These are phyloP conservation scores for Anguilla rostrata DNA, from an alignment of 2,113 vertebrate species.

Conservation along the genomic window DNA sequence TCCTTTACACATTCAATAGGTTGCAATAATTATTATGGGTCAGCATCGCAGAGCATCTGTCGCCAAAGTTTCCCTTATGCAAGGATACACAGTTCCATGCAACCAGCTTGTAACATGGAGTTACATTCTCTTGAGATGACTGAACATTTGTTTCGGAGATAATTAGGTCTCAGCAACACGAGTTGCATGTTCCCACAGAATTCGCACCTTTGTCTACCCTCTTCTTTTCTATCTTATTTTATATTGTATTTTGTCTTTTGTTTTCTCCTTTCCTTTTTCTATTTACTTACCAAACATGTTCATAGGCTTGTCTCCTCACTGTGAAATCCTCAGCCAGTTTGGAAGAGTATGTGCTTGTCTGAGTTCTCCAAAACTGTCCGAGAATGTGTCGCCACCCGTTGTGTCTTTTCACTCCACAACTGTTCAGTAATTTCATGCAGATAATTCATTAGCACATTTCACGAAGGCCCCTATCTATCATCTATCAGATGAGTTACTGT, in stretches of 20 bases:
- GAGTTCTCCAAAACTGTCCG: too few species aligned
- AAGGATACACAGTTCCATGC: background rate
- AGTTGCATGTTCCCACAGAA: background rate
- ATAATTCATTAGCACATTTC: background rate
- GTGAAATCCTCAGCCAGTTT: too few species aligned
- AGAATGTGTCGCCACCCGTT: background rate
- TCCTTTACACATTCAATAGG: background rate
- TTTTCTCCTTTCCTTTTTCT: too few species aligned
- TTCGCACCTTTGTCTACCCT: background rate
- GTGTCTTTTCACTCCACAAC: background rate
- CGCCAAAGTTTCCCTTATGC: background rate
- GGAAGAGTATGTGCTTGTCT: too few species aligned
- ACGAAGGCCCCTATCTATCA: background rate
- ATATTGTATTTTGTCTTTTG: too few species aligned
- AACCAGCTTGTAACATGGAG: background rate
- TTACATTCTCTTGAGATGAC: background rate
- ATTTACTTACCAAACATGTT: too few species aligned
- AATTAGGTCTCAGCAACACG: background rate
- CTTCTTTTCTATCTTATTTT: too few species aligned
- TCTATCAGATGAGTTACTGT: background rate
- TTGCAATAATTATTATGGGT: background rate
- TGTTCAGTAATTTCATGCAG: background rate
- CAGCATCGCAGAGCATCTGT: background rate
- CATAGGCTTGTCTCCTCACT: too few species aligned
- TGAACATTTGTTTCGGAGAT: background rate